Evolutionary conservation across 2,888 invertebrate genomes (phyloP), one percentile per base, ranked within the genome.

Genomic region (Eilema sororculum): DNA sequence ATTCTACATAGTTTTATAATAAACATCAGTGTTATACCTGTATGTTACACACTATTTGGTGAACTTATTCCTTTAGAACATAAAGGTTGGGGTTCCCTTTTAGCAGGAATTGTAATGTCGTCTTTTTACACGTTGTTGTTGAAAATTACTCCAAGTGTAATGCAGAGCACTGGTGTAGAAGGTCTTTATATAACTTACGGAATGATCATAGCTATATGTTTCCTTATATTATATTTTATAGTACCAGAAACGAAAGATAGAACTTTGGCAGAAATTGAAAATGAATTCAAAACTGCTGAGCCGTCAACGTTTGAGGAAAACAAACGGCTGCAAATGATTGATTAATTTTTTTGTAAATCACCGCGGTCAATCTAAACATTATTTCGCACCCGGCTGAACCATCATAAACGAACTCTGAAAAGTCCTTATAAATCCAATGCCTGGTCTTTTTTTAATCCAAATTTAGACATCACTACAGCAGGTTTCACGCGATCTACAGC

Each of bases 201-300:
- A 3, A 12, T 79, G 0, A 67, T 72, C 61, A 74, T 89, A 25
- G 63, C 76, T 16, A 10, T 84, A 4, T 84, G 86, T 71, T 74
- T 87, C 4, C 5, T 78, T 0, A n/a, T 84, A 30, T 75, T 89
- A 59, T 83, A 81, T 73, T 84, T 77, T 59, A 72, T 87, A 41
- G 56, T 90, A 37, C 87, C 87, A 16, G 90, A 90, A 76, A 90
- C 90, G 2, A 90, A 89, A 70, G 86, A 87, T 64, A 88, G 78
- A 69, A 85, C 86, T 0, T 74, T 90, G 46, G 84, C 86, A 66
- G 83, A 89, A 25, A 88, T 90, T 56, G 89, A 89, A 72, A 78
- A 85, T 76, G 83, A 86, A 66, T 78, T 90, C 4, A 84, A 81
- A 78, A 72, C 76, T 37, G 67, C 77, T 52, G 68, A 74, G 20